These are phyloP conservation scores for Aradus depressus DNA, from an alignment of 2,888 invertebrate genomes.

Conservation along the genomic window DNA sequence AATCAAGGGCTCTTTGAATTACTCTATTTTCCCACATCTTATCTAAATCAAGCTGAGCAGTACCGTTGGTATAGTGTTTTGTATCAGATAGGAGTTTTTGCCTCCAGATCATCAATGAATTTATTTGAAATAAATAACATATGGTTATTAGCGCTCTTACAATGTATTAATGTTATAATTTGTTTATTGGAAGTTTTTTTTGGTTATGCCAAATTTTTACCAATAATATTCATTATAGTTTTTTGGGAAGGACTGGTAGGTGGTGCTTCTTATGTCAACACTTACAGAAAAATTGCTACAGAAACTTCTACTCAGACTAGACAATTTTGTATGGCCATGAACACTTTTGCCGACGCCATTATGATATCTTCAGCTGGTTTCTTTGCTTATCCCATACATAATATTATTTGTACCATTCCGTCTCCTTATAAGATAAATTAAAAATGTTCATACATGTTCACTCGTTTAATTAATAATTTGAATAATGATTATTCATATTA, in stretches of 20 bases:
- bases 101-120: constrained; percentile 70
- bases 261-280: constrained; percentile 67
- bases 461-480: too few relatives aligned
- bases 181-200: constrained; percentile 52
- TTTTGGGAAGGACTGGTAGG: constrained; percentile 65
- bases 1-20: constrained; percentile 75
- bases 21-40: constrained; percentile 50
- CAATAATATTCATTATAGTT: constrained; percentile 51
- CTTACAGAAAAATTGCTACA: constrained; percentile 59
- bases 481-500: too few relatives aligned
- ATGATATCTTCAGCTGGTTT: constrained; percentile 67
- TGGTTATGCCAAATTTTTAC: constrained; percentile 52
- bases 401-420: constrained; percentile 48
- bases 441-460: too few relatives aligned
- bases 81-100: constrained; percentile 73
- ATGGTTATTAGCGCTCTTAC: constrained; percentile 53
- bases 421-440: constrained; percentile 16
- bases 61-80: constrained; percentile 73
- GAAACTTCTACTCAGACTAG: constrained; percentile 42
- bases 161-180: constrained; percentile 51
- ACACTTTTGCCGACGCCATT: constrained; percentile 60
- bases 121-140: constrained; percentile 52
- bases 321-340: constrained; percentile 62
- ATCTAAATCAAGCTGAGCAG: constrained; percentile 47
- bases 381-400: constrained; percentile 60